Evolutionary conservation across 1,140 invertebrate genomes (phyloP), one percentile per base, ranked within the genome.

Genomic region (Drosophila ficusphila): DNA sequence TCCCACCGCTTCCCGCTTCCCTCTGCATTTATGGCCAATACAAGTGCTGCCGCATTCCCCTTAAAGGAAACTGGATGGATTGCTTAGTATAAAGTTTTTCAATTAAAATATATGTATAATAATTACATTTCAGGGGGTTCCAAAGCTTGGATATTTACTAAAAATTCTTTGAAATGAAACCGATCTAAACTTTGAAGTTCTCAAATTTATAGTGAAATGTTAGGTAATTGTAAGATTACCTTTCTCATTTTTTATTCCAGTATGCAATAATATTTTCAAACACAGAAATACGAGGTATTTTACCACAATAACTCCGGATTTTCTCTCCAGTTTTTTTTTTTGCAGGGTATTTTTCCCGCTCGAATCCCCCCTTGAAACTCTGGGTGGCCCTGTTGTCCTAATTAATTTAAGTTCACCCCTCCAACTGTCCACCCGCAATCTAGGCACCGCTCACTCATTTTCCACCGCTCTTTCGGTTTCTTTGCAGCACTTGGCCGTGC

Each of bases 401-500:
- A 74, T 74, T 74, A 74, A 67, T 74, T 74, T 74, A 74, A 49
- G 57, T 25, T 33, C 39, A 31, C 14, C 12, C 38, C 19, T 14
- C 33, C 16, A 19, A 4, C 23, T 11, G 11, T 27, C 19, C 16
- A 23, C 21, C 36, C 7, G 12, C 60, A 49, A 19, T 48, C 34
- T 27, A 21, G 31, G 31, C 29, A 70, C n/a, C 39, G 41, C 46
- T 62, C 41, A 70, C 33, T 70, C 62, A 44, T 38, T 52, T 60
- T 44, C 16, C 29, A 25, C 38, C 14, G 47, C 47, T 33, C 18
- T 29, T n/a, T 19, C 36, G 52, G 12, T 73, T 27, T 46, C 34
- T 64, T 74, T 74, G 60, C 71, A 73, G 70, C 18, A 56, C 70
- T 73, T 73, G 69, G 57, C 70, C 39, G 51, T 51, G 70, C 72